A percentile compares a stretch with the other conserved stretches of the same genome.
These are phyloP conservation scores for Polymixis lichenea DNA, from an alignment of 2,888 invertebrate genomes.

Conservation along the genomic window DNA sequence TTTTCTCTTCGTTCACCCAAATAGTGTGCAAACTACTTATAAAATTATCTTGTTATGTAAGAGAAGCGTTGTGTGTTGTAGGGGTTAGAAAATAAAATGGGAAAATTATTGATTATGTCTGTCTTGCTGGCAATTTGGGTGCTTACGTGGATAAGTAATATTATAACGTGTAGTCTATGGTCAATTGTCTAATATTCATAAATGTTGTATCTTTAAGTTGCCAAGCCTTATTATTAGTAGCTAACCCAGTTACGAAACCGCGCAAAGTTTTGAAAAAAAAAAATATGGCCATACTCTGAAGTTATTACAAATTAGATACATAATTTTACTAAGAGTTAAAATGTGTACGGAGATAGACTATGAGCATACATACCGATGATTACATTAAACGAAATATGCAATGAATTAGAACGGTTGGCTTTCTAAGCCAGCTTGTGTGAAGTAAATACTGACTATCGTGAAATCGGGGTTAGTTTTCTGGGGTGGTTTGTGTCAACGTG, in stretches of 20 bases:
- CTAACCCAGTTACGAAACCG: conserved; percentile 7
- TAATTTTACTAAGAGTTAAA: not conserved
- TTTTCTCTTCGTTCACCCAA: not conserved
- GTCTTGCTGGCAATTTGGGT: conserved; percentile 1
- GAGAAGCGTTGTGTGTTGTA: conserved; percentile 9
- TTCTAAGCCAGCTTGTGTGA: not conserved
- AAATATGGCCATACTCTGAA: conserved; percentile 1
- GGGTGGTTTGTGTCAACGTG: conserved; percentile 11
- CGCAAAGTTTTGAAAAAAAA: conserved; percentile 27
- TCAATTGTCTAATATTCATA: not conserved
- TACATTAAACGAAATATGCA: not conserved
- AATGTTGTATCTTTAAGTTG: not conserved
- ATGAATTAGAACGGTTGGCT: not conserved
- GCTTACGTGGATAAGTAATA: not conserved
- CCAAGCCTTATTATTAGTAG: not conserved
- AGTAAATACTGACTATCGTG: conserved; percentile 26
- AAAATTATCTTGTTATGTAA: conserved; percentile 27
- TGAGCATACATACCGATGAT: not conserved
- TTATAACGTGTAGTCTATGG: not conserved
- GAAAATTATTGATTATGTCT: conserved; percentile 32
- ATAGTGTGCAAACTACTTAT: not conserved
- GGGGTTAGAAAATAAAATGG: conserved; percentile 28
- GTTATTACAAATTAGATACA: not conserved
- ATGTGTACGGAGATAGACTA: not conserved
- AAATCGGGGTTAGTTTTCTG: conserved; percentile 3